Conservation (phyloP, 2,113 vertebrate species). For the Apus apus region DNA sequence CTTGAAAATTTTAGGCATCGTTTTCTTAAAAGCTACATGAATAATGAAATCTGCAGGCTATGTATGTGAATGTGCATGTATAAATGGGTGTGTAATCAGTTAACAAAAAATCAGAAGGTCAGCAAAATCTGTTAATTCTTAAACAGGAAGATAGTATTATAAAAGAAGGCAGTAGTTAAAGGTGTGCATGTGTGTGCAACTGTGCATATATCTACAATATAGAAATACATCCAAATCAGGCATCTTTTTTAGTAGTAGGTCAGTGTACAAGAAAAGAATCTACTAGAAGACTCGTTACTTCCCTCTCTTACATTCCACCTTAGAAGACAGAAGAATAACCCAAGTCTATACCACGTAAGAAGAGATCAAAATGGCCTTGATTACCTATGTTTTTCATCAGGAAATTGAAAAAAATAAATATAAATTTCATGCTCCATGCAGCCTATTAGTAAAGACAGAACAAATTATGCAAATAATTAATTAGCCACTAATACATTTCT, state of each 20-base stretch:
- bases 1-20: neutral
- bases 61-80: neutral
- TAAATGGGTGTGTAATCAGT: neutral
- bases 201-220: neutral
- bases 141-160: neutral
- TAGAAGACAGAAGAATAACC: neutral
- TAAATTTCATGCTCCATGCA: neutral
- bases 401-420: neutral
- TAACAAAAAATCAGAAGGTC: neutral
- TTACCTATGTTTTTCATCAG: neutral
- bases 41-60: neutral
- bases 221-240: neutral
- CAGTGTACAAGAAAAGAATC: neutral
- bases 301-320: neutral
- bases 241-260: neutral
- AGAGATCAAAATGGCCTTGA: neutral
- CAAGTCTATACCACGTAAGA: neutral
- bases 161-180: neutral
- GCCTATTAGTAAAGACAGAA: neutral
- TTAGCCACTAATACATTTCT: neutral
- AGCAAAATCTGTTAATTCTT: constrained; percentile 1
- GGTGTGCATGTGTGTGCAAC: neutral
- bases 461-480: neutral
- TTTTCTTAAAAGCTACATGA: constrained; percentile 45
- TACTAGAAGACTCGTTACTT: neutral